These are phyloP conservation scores for Thymelicus sylvestris DNA, from an alignment of 2,888 invertebrate species.

Conservation along the genomic window DNA sequence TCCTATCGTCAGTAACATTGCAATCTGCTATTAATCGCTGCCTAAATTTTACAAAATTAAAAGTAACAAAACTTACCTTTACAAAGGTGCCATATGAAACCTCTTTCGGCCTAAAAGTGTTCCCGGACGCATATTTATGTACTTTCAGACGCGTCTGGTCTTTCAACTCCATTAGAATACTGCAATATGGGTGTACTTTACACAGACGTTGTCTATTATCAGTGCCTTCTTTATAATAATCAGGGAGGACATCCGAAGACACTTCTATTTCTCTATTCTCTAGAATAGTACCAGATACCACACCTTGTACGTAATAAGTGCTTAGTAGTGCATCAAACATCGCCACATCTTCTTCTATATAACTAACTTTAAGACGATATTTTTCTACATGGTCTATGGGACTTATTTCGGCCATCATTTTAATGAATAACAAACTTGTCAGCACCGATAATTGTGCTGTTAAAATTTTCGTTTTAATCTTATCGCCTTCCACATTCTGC, in stretches of 20 bases:
- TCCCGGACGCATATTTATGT: constrained; percentile 78
- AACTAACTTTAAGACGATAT: constrained; percentile 88
- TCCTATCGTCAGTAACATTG: too few species aligned
- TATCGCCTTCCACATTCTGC: constrained; percentile 38
- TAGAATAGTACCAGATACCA: constrained; percentile 63
- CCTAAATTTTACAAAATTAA: too few species aligned
- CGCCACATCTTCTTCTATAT: constrained; percentile 88
- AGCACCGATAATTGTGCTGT: constrained; percentile 65
- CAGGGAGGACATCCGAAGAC: constrained; percentile 55
- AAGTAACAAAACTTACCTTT: constrained; percentile 69
- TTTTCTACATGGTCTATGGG: constrained; percentile 94
- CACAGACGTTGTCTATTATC: constrained; percentile 53
- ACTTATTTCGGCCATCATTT: constrained; percentile 86
- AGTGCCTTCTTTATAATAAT: constrained; percentile 49
- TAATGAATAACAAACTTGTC: constrained; percentile 83
- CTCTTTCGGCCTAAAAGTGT: constrained; percentile 82
- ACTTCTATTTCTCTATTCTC: constrained; percentile 60
- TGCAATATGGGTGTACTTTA: constrained; percentile 78
- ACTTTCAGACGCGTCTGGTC: constrained; percentile 63
- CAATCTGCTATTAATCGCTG: too few species aligned
- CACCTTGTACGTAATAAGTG: constrained; percentile 83
- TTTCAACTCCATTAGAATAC: constrained; percentile 67
- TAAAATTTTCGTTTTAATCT: constrained; percentile 54
- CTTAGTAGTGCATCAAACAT: constrained; percentile 84
- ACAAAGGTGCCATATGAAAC: constrained; percentile 79